Base-by-base conservation (phyloP, 2,113 vertebrate genomes). In the Elanus axillaris region DNA sequence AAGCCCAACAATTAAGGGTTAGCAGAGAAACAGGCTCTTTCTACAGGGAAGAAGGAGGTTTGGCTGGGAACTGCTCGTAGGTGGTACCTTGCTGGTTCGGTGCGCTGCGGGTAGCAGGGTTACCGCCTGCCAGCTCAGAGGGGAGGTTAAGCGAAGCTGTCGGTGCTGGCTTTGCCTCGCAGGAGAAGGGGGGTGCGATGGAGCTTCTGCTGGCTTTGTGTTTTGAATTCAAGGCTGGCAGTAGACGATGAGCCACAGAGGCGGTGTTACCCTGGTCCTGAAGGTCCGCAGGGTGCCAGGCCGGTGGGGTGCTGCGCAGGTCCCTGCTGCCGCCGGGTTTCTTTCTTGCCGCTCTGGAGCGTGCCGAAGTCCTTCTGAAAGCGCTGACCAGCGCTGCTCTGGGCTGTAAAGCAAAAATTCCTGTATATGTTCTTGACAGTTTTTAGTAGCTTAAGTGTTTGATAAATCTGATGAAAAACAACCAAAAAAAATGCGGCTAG, bases 21-120 rank as follows among this genome's bases (percentile, higher is more conserved):
- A 81, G 94, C 21, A 84, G 80, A 60, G 86, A 94, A 91, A 60
- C 56, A 84, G 73, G 32, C 63, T 74, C 50, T 83, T 95, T 92
- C n/a, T 74, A 2, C 17, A 67, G 43, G 72, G 80, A 84, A 21
- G 29, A 11, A 13, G 84, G 55, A 69, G 50, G 48, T 34, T 87
- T 93, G 84, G 56, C 90, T 45, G 66, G 87, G 69, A 95, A 40
- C 48, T 58, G 48, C 36, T 64, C 15, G 89, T 32, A 32, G 81
- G 93, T 68, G 91, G 88, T 90, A 43, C 43, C 60, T 59, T 85
- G 58, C 9, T 2, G 91, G 47, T 17, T 53, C 42, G 56, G 4
- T 4, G 63, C 2, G 72, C 17, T 9, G 40, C 8, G 79, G 34
- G 81, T 29, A 45, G 50, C 32, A 13, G 64, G 56, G 34, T 55